Conservation (phyloP, 2,797 vertebrate species). For the Eospalax fontanierii region DNA sequence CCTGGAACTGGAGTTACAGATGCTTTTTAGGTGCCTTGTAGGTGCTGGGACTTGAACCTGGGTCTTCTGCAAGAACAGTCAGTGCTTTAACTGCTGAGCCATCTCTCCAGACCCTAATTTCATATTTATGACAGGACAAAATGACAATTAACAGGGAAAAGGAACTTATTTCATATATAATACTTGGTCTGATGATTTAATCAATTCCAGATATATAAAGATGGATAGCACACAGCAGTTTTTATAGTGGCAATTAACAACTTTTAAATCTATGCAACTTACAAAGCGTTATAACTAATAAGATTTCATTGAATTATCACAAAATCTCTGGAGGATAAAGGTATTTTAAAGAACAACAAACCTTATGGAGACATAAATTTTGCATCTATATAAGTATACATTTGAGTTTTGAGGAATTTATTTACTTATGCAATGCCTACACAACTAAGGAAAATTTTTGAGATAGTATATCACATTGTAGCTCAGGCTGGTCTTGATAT, state of each 20-base stretch:
- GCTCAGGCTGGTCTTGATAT: neutral
- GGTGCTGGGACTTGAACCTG: no score
- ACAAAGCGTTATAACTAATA: neutral
- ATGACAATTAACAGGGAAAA: slow-evolving; percentile 52
- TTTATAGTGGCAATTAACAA: neutral
- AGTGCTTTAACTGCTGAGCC: no score
- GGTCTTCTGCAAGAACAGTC: no score
- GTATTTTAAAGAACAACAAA: neutral
- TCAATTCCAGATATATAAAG: neutral
- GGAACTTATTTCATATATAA: neutral
- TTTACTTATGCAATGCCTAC: neutral
- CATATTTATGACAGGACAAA: slow-evolving; percentile 3
- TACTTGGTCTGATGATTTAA: neutral
- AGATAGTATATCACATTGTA: no score
- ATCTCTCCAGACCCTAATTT: no score
- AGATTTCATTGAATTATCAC: neutral
- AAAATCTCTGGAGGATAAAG: neutral
- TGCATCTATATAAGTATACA: neutral
- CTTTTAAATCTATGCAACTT: neutral
- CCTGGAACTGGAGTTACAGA: no score
- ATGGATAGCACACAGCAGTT: neutral
- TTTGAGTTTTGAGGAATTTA: neutral
- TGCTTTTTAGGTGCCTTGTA: no score
- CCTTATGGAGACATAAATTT: neutral
- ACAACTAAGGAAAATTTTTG: neutral